Conservation (phyloP, 2,797 vertebrate genomes). For the Sebastes nivosus region DNA sequence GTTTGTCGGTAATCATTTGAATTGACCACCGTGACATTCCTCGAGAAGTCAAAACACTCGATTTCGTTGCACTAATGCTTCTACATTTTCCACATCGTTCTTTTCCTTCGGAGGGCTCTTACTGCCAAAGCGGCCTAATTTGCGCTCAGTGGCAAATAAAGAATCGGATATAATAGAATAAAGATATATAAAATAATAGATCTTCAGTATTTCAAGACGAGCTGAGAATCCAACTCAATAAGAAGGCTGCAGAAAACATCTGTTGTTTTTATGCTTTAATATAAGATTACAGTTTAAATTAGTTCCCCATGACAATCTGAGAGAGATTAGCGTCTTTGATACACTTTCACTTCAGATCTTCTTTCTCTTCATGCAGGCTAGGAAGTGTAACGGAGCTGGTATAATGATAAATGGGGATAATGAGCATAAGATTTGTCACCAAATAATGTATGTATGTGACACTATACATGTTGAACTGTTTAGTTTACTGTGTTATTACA, state of each 20-base stretch:
- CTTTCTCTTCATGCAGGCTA: neutral
- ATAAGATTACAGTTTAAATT: slow-evolving; percentile 45
- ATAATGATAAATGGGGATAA: slow-evolving; percentile 6
- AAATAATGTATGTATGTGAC: neutral
- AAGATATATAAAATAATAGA: neutral
- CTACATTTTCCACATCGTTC: slow-evolving; percentile 32
- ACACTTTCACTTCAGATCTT: slow-evolving; percentile 8
- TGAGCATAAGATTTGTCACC: neutral
- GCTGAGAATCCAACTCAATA: slow-evolving; percentile 17
- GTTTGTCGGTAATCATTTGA: slow-evolving; percentile 45
- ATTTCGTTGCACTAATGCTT: slow-evolving; percentile 34
- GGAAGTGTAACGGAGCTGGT: neutral
- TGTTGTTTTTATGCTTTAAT: slow-evolving; percentile 20
- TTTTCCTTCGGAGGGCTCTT: slow-evolving; percentile 1
- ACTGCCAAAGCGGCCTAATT: slow-evolving; percentile 11
- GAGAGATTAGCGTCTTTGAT: slow-evolving; percentile 21
- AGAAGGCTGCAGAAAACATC: slow-evolving; percentile 13
- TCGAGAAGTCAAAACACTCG: slow-evolving; percentile 33
- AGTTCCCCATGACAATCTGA: slow-evolving; percentile 48
- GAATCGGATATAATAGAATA: neutral
- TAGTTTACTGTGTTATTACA: neutral
- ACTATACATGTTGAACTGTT: neutral
- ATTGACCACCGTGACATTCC: slow-evolving; percentile 52
- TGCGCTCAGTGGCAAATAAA: slow-evolving; percentile 10
- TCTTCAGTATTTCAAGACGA: slow-evolving; percentile 36